Conservation (phyloP, 2,888 invertebrate species). For the Drosophila eohydei region DNA sequence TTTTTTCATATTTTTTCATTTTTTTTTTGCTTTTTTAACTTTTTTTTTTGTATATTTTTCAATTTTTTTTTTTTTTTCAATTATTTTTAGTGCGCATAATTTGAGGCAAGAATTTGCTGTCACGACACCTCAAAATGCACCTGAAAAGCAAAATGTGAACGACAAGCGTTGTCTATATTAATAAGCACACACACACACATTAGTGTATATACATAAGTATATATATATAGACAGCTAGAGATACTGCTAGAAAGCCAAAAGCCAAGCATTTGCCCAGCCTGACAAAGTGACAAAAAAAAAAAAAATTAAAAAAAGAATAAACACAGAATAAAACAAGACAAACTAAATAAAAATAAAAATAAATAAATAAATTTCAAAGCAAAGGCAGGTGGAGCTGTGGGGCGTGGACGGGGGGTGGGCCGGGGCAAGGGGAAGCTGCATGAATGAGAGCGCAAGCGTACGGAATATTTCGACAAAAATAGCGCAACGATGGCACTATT, state of each 20-base stretch:
- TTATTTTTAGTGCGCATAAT: conserved; percentile 82
- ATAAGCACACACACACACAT: conserved; percentile 26
- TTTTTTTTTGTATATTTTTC: not conserved
- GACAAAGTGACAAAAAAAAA: conserved; percentile 30
- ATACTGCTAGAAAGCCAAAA: conserved; percentile 29
- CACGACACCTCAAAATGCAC: conserved; percentile 79
- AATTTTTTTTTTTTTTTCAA: conserved; percentile 39
- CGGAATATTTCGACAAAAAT: conserved; percentile 79
- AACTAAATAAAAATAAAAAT: conserved; percentile 48
- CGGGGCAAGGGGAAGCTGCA: conserved; percentile 44
- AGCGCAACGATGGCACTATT: conserved; percentile 81
- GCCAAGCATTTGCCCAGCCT: conserved; percentile 47
- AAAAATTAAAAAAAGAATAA: conserved; percentile 6
- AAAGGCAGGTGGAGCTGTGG: conserved; percentile 43
- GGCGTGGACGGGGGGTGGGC: not conserved
- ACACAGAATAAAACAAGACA: conserved; percentile 29
- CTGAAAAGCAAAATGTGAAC: conserved; percentile 55
- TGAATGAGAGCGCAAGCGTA: conserved; percentile 78
- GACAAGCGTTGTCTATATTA: conserved; percentile 26
- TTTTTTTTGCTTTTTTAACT: not conserved
- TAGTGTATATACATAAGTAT: conserved; percentile 16
- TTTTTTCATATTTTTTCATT: not conserved
- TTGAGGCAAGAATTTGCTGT: conserved; percentile 73
- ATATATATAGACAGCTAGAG: conserved; percentile 23
- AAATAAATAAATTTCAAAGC: conserved; percentile 52